phyloP scores from a whole-genome alignment of 2,113 vertebrate species.

The Tragelaphus imberbis region DNA sequence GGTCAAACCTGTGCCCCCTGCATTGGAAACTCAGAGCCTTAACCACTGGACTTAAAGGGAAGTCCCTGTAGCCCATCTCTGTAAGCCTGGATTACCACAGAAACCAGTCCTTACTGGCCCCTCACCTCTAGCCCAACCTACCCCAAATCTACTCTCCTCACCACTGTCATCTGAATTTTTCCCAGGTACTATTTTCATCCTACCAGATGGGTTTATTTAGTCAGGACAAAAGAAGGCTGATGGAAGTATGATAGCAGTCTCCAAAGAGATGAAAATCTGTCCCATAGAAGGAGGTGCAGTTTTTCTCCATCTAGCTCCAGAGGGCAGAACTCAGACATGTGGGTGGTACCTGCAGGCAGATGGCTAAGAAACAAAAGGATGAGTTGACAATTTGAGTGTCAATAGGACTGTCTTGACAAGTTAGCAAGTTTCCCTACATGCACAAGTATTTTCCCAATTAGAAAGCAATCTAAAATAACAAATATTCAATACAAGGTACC shows the following conservation, averaged over 20 bases:
- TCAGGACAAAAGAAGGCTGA: background rate
- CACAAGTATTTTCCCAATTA: background rate
- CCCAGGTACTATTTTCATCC: background rate
- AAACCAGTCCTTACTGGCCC: background rate
- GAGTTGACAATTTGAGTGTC: background rate
- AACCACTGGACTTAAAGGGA: background rate
- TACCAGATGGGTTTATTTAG: background rate
- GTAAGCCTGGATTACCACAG: background rate
- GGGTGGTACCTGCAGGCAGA: background rate
- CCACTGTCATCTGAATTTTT: background rate
- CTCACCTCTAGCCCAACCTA: background rate
- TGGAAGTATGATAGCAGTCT: background rate
- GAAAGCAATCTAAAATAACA: background rate
- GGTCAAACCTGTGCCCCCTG: background rate
- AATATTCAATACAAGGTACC: background rate
- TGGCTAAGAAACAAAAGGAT: background rate
- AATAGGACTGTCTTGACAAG: background rate
- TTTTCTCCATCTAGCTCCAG: background rate
- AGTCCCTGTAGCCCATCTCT: background rate
- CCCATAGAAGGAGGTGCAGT: background rate
- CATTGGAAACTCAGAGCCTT: background rate
- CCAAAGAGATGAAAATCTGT: background rate
- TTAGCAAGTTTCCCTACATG: background rate
- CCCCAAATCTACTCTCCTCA: background rate
- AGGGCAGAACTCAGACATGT: background rate